Evolutionary conservation across 2,888 invertebrate genomes (phyloP).

Genomic region (Cheilosia vulpina): DNA sequence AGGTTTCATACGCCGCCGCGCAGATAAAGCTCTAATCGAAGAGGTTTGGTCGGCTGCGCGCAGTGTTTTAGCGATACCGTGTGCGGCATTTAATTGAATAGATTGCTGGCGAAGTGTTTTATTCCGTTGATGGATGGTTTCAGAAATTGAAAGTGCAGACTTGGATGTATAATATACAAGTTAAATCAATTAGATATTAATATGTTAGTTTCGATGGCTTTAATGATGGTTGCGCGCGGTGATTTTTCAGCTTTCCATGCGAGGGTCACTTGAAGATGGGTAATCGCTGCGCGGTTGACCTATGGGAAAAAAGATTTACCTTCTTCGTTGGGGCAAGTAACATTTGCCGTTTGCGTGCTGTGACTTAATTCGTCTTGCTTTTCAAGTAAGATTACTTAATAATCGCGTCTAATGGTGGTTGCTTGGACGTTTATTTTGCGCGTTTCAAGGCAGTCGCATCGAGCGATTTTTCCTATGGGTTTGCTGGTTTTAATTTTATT

Average conservation of each 20-base stretch:
- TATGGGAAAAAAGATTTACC: constrained; percentile 3
- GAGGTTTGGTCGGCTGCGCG: constrained; percentile 13
- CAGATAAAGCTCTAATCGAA: constrained; percentile 22
- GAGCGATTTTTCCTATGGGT: too few species aligned
- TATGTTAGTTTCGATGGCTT: constrained; percentile 50
- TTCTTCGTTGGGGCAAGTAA: background rate
- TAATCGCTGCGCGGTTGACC: constrained; percentile 30
- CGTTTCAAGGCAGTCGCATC: background rate
- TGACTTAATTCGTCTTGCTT: background rate
- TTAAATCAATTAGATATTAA: constrained; percentile 71
- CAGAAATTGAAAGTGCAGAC: constrained; percentile 65
- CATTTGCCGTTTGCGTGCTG: constrained; percentile 15
- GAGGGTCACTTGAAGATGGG: constrained; percentile 35
- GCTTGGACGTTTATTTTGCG: background rate
- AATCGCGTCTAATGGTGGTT: background rate
- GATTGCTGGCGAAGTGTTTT: constrained; percentile 54
- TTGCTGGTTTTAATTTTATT: too few species aligned
- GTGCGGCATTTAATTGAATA: constrained; percentile 68
- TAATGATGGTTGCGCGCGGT: constrained; percentile 38
- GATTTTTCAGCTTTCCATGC: constrained; percentile 8
- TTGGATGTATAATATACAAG: constrained; percentile 57
- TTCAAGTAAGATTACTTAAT: background rate
- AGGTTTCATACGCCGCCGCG: constrained; percentile 39
- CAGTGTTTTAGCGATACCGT: constrained; percentile 32
- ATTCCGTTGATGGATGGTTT: constrained; percentile 59